Percentiles rank a stretch among this genome's conserved stretches.
Evolutionary conservation across 2,113 vertebrate species (phyloP).

Genomic region (Sciurus niger): DNA sequence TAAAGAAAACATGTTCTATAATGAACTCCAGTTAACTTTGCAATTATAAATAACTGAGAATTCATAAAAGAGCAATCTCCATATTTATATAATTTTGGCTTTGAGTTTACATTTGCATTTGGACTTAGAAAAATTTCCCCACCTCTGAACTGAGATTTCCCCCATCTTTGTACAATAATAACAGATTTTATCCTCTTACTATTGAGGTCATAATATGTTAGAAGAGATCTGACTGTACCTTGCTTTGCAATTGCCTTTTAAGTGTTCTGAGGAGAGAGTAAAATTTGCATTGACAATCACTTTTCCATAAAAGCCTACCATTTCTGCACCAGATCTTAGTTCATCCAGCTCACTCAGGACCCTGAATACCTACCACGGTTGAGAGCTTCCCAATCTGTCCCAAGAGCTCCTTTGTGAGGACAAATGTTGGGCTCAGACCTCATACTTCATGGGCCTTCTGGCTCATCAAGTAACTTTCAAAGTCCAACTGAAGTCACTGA

Average conservation of each 20-base stretch:
- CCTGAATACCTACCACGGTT: neutral
- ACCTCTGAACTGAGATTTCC: neutral
- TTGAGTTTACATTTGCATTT: neutral
- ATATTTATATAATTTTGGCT: constrained; percentile 51
- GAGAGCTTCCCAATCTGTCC: neutral
- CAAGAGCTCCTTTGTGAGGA: neutral
- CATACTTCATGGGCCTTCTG: neutral
- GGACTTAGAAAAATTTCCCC: neutral
- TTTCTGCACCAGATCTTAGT: neutral
- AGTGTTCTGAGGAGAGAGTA: constrained; percentile 15
- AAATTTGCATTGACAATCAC: neutral
- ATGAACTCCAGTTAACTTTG: constrained; percentile 46
- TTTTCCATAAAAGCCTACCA: neutral
- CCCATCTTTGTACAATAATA: neutral
- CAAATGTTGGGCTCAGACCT: neutral
- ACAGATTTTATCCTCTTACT: neutral
- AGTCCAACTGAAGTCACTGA: neutral
- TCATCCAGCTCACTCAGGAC: neutral
- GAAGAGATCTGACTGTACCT: neutral
- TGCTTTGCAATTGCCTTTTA: neutral
- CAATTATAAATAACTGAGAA: constrained; percentile 39
- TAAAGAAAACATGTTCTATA: constrained; percentile 73
- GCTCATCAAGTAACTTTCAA: neutral
- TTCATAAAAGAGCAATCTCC: constrained; percentile 65
- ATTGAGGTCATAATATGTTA: neutral